phyloP scores from a whole-genome alignment of 2,888 invertebrate species.

The Pheosia gnoma region DNA sequence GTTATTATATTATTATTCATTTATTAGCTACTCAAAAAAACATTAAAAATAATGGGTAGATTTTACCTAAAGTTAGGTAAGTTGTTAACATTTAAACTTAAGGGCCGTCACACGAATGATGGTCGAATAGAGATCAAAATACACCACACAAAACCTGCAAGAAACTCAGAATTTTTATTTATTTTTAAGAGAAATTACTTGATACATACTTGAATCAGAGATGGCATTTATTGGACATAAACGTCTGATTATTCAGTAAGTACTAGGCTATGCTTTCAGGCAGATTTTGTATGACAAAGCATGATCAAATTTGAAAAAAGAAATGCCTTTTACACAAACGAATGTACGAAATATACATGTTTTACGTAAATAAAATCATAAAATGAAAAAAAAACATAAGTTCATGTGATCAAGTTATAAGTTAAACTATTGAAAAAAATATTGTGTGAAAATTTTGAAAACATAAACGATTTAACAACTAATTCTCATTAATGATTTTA shows the following conservation, averaged over 20 bases:
- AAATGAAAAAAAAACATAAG: neutral
- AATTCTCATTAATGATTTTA: slow-evolving; percentile 33
- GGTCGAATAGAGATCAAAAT: neutral
- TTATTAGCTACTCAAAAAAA: slow-evolving; percentile 57
- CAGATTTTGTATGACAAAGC: slow-evolving; percentile 1
- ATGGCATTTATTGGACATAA: too few species aligned
- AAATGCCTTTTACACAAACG: neutral
- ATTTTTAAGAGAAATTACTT: too few species aligned
- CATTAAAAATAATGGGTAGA: slow-evolving; percentile 44
- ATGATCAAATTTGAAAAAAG: neutral
- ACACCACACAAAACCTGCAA: neutral
- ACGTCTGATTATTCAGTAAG: too few species aligned
- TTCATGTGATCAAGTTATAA: neutral
- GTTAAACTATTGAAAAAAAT: neutral
- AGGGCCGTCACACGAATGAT: neutral
- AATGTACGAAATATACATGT: too few species aligned
- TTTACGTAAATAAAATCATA: too few species aligned
- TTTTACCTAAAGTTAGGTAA: slow-evolving; percentile 28
- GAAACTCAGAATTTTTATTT: neutral
- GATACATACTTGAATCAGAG: too few species aligned
- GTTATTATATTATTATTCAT: slow-evolving; percentile 43
- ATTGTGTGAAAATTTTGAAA: slow-evolving; percentile 12
- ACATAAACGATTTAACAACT: slow-evolving; percentile 31
- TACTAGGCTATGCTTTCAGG: neutral
- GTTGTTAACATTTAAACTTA: slow-evolving; percentile 1